phyloP scores from a whole-genome alignment of 2,113 vertebrate species.

The Nibea coibor region DNA sequence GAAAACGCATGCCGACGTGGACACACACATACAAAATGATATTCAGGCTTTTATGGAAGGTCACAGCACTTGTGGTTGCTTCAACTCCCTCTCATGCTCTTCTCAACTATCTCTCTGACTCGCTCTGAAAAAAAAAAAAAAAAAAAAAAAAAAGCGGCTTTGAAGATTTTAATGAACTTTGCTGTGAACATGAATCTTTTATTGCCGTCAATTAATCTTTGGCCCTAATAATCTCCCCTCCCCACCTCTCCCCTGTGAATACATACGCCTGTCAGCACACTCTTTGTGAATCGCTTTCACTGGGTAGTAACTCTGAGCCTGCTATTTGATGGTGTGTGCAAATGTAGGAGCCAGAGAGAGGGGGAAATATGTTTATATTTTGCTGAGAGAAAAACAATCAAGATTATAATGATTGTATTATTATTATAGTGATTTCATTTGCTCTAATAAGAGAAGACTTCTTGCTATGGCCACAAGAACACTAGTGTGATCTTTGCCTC shows the following conservation, averaged over 20 bases:
- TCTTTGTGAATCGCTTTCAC: conserved; percentile 54
- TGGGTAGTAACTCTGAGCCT: conserved; percentile 35
- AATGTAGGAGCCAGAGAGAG: conserved; percentile 4
- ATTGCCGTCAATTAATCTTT: conserved; percentile 77
- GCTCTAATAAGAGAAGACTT: neutral
- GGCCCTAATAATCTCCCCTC: conserved; percentile 66
- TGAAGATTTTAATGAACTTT: conserved; percentile 81
- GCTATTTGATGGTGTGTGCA: conserved; percentile 42
- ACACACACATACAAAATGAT: conserved; percentile 2
- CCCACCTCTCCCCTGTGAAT: conserved; percentile 44
- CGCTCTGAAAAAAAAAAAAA: conserved; percentile 37
- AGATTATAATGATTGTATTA: neutral
- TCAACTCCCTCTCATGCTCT: conserved; percentile 16
- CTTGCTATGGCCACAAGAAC: neutral
- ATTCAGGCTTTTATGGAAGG: conserved; percentile 9
- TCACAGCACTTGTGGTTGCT: conserved; percentile 16
- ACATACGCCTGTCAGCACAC: conserved; percentile 48
- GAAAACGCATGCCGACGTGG: neutral
- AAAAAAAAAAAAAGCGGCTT: conserved; percentile 57
- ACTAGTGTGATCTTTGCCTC: no score
- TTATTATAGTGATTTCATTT: neutral
- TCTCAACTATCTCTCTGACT: conserved; percentile 36
- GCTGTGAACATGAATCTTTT: conserved; percentile 79
- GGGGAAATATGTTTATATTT: conserved; percentile 13
- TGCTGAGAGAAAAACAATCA: neutral